Conservation (phyloP, 2,797 vertebrate species). For the Astyanax mexicanus region DNA sequence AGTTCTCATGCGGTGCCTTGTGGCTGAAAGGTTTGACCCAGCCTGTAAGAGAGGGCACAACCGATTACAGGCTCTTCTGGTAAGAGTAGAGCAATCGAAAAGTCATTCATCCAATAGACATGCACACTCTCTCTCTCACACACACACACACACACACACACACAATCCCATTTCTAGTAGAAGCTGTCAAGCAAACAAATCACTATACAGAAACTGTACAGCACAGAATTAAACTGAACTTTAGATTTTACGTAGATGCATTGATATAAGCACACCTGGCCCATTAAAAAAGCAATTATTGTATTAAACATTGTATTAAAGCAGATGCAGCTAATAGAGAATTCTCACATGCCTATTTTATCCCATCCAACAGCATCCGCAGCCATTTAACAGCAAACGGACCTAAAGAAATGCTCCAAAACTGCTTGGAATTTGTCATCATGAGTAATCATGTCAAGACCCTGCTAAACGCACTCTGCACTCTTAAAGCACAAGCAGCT, state of each 20-base stretch:
- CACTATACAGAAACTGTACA: slow-evolving; percentile 2
- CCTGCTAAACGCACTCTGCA: too few relatives aligned
- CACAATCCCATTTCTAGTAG: slow-evolving; percentile 4
- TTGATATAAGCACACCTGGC: background rate
- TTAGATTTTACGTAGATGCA: background rate
- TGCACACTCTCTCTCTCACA: slow-evolving; percentile 9
- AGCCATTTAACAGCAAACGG: too few relatives aligned
- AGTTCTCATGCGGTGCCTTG: slow-evolving; percentile 21
- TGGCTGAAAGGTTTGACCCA: slow-evolving; percentile 54
- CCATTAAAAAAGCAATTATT: too few relatives aligned
- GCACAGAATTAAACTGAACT: background rate
- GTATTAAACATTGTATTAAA: too few relatives aligned
- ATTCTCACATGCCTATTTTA: too few relatives aligned
- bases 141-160: slow-evolving; percentile 6
- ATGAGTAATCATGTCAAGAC: too few relatives aligned
- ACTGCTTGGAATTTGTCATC: too few relatives aligned
- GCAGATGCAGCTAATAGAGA: too few relatives aligned
- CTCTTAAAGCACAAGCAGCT: too few relatives aligned
- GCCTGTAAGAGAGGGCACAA: slow-evolving; percentile 56
- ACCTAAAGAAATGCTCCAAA: too few relatives aligned
- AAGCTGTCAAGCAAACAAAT: slow-evolving; percentile 33
- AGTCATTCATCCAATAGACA: slow-evolving; percentile 53
- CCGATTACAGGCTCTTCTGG: slow-evolving; percentile 56
- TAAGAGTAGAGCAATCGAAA: slow-evolving; percentile 58
- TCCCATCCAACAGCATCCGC: too few relatives aligned